Conservation (phyloP, 2,113 vertebrate species). For the Raphicerus campestris region DNA sequence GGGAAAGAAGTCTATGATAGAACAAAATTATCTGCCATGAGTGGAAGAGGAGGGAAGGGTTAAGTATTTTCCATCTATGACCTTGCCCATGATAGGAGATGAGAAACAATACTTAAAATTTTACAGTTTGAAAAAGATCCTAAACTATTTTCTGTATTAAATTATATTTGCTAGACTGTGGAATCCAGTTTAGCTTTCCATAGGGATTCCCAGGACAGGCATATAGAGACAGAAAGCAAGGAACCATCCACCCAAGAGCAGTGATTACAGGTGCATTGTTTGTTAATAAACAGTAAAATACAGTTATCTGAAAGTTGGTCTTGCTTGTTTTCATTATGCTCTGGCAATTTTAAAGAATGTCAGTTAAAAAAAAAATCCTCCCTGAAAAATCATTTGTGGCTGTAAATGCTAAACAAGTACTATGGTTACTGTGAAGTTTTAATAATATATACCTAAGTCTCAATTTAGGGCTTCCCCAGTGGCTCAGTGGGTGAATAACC, state of each 20-base stretch:
- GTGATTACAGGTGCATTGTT: not conserved
- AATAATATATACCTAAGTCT: not conserved
- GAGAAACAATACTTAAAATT: not conserved
- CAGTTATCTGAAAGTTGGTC: not conserved
- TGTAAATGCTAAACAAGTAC: not conserved
- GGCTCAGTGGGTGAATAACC: not conserved
- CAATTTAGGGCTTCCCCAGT: not conserved
- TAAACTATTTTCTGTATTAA: not conserved
- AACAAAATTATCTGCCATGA: not conserved
- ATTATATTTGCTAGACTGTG: not conserved
- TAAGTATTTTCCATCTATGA: not conserved
- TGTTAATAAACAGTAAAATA: not conserved
- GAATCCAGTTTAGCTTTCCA: not conserved
- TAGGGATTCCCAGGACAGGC: fast-evolving
- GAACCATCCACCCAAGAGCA: fast-evolving
- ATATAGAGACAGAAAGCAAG: not conserved
- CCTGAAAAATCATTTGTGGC: not conserved
- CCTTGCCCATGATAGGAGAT: not conserved
- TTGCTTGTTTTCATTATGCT: not conserved
- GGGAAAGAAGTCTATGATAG: not conserved
- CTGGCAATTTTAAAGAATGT: not conserved
- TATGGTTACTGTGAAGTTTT: not conserved
- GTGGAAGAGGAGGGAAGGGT: not conserved
- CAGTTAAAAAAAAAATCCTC: not conserved
- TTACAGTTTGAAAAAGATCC: not conserved